Evolutionary conservation across 2,888 invertebrate genomes (phyloP).

Genomic region (Athripsodes cinereus): DNA sequence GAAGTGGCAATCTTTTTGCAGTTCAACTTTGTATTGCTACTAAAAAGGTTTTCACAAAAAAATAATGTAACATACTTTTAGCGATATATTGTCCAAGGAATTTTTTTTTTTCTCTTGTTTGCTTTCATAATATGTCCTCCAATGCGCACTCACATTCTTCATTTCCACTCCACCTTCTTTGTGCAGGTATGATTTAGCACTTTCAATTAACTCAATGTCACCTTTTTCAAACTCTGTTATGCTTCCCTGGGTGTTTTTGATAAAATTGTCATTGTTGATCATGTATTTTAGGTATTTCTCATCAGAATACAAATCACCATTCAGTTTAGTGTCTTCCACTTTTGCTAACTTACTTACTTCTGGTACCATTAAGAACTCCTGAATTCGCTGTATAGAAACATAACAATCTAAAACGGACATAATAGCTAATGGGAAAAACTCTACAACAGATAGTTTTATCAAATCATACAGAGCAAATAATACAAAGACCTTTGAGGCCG

Average conservation of each 20-base stretch:
- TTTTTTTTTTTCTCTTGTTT: constrained; percentile 10
- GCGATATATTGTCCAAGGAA: constrained; percentile 44
- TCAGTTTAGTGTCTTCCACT: background rate
- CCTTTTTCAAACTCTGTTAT: background rate
- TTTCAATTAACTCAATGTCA: background rate
- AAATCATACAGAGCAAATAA: constrained; percentile 77
- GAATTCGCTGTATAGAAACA: constrained; percentile 66
- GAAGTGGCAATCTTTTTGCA: no score
- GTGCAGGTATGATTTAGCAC: background rate
- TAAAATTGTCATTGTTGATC: background rate
- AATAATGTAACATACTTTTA: constrained; percentile 36
- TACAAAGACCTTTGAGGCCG: constrained; percentile 72
- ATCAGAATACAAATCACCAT: background rate
- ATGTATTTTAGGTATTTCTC: constrained; percentile 1
- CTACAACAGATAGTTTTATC: constrained; percentile 68
- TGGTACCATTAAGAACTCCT: constrained; percentile 54
- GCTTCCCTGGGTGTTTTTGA: constrained; percentile 24
- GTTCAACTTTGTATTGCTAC: no score
- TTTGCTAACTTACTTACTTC: constrained; percentile 31
- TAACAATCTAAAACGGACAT: constrained; percentile 70
- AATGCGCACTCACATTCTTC: constrained; percentile 13
- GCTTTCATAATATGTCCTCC: constrained; percentile 7
- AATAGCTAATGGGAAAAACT: constrained; percentile 74
- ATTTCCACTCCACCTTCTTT: constrained; percentile 1
- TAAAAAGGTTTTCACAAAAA: no score